Percentiles rank a stretch among this genome's conserved stretches.
These are phyloP conservation scores for Ellobius talpinus DNA, from an alignment of 2,113 vertebrate genomes.

Conservation along the genomic window DNA sequence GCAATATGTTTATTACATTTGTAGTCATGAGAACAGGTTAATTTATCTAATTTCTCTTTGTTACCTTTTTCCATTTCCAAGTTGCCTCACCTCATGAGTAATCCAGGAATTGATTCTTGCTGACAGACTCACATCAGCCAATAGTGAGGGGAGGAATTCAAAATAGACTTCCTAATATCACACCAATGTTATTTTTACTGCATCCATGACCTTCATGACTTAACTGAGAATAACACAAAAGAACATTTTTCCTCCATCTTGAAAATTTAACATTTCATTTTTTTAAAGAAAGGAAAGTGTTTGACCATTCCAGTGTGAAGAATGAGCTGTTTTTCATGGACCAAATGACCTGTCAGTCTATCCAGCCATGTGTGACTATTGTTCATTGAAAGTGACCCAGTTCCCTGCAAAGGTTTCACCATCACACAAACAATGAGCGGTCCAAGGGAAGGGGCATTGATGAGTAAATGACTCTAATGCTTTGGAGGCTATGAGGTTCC, in stretches of 20 bases:
- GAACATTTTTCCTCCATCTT: not conserved
- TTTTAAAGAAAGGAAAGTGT: conserved; percentile 25
- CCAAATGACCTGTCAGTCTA: conserved; percentile 6
- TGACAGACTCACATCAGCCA: conserved; percentile 3
- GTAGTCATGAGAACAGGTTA: not conserved
- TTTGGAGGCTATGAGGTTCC: not conserved
- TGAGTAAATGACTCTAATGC: not conserved
- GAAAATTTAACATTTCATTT: not conserved
- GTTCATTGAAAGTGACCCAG: not conserved
- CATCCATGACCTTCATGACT: not conserved
- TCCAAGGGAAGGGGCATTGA: not conserved
- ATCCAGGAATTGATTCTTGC: conserved; percentile 40
- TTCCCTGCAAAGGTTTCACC: not conserved
- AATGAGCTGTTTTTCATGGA: conserved; percentile 43
- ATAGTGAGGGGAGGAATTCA: conserved; percentile 3
- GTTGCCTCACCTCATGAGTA: conserved; percentile 15
- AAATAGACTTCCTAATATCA: not conserved
- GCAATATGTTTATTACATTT: conserved; percentile 23
- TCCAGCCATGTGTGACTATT: not conserved
- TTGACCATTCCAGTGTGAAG: conserved; percentile 12
- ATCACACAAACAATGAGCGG: not conserved
- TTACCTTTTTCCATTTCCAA: not conserved
- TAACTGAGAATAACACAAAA: not conserved
- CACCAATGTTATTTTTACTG: not conserved
- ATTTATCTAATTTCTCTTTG: not conserved